phyloP scores from a whole-genome alignment of 1,140 invertebrate genomes.

The Drosophila kanapiae region DNA sequence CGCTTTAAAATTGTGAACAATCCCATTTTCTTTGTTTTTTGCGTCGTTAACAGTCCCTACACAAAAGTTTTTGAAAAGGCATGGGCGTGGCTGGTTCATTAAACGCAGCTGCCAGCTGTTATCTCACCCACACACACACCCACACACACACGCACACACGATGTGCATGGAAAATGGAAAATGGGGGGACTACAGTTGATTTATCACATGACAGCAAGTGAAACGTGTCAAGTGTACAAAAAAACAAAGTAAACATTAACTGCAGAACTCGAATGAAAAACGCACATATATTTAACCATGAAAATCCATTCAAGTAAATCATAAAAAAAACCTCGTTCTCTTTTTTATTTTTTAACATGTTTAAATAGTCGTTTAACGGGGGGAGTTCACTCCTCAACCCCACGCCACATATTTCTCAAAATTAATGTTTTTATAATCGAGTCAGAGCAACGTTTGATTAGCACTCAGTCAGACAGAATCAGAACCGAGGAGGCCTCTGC shows the following conservation, averaged over 20 bases:
- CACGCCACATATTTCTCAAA: constrained; percentile 10
- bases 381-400: background rate
- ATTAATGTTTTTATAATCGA: constrained; percentile 80
- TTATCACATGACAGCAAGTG: constrained; percentile 72
- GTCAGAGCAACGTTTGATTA: constrained; percentile 68
- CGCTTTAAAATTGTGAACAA: background rate
- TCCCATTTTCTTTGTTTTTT: constrained; percentile 22
- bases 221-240: constrained; percentile 78
- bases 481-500: constrained; percentile 2
- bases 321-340: constrained; percentile 13
- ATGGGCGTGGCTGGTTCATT: constrained; percentile 78
- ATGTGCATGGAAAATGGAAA: constrained; percentile 29
- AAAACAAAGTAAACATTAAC: constrained; percentile 72
- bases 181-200: constrained; percentile 48
- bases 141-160: constrained; percentile 11
- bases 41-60: constrained; percentile 52
- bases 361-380: constrained; percentile 43
- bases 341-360: constrained; percentile 38
- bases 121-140: constrained; percentile 55
- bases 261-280: constrained; percentile 60
- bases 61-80: constrained; percentile 66
- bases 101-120: constrained; percentile 77
- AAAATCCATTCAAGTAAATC: constrained; percentile 34
- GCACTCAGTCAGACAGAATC: constrained; percentile 67
- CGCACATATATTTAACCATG: constrained; percentile 45